A percentile compares a stretch with the other conserved stretches of the same genome.
Conservation (phyloP, 2,888 invertebrate species). For the Amiota mariae region DNA sequence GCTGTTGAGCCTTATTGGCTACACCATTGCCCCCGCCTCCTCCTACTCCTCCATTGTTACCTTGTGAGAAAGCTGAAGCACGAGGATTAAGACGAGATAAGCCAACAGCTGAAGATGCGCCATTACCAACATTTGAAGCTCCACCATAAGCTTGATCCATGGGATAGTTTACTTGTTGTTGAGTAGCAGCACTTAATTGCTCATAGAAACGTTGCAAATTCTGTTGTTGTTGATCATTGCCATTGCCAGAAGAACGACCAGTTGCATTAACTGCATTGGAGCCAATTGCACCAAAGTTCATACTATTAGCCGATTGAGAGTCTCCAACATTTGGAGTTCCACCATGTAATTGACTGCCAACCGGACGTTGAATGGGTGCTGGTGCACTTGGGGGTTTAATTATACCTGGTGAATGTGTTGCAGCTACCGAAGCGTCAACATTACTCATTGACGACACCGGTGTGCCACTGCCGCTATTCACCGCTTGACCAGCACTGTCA, state of each 20-base stretch:
- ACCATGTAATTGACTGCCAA: slow-evolving; percentile 56
- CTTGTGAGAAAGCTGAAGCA: slow-evolving; percentile 82
- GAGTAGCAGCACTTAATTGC: slow-evolving; percentile 46
- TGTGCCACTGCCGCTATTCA: slow-evolving; percentile 44
- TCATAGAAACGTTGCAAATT: slow-evolving; percentile 64
- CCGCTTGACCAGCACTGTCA: slow-evolving; percentile 48
- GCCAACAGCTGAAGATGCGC: slow-evolving; percentile 50
- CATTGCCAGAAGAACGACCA: slow-evolving; percentile 45
- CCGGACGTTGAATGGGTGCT: slow-evolving; percentile 69
- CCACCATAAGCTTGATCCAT: slow-evolving; percentile 56
- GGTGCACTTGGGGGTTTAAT: slow-evolving; percentile 64
- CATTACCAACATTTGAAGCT: slow-evolving; percentile 11
- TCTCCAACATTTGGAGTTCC: slow-evolving; percentile 19
- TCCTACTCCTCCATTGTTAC: too few relatives aligned
- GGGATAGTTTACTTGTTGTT: slow-evolving; percentile 61
- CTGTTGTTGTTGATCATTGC: slow-evolving; percentile 45
- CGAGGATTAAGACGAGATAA: slow-evolving; percentile 85
- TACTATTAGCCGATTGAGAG: slow-evolving; percentile 26
- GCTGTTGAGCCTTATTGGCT: slow-evolving; percentile 39
- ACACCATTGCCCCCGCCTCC: background rate
- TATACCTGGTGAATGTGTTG: slow-evolving; percentile 59
- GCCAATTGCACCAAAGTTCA: slow-evolving; percentile 69
- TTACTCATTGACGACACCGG: slow-evolving; percentile 29
- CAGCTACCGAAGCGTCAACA: background rate
- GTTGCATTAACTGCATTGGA: slow-evolving; percentile 36